Percentiles rank a stretch among this genome's conserved stretches.
Conservation (phyloP, 2,797 vertebrate species). For the Molothrus ater region DNA sequence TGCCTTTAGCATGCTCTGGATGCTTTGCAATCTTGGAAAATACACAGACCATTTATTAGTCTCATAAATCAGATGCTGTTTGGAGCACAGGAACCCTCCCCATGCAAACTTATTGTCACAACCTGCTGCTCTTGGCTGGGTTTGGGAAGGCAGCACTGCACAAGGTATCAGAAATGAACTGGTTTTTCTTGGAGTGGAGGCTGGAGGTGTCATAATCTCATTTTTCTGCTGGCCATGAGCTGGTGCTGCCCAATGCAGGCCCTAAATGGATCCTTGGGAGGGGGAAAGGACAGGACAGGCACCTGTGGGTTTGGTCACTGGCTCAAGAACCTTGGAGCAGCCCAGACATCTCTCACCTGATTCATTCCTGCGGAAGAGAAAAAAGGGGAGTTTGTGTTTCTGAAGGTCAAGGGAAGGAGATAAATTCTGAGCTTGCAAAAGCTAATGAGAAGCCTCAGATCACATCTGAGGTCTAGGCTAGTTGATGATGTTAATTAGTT, state of each 20-base stretch:
- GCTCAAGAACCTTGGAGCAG: background rate
- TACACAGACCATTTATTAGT: background rate
- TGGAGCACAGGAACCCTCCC: constrained; percentile 9
- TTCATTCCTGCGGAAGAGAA: background rate
- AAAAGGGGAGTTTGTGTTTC: background rate
- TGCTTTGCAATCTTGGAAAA: constrained; percentile 6
- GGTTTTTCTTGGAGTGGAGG: no score
- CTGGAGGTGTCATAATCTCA: no score
- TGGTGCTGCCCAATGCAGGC: background rate
- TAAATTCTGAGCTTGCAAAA: background rate
- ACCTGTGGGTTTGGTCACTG: fast-evolving
- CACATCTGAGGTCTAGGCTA: constrained; percentile 32
- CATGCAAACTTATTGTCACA: background rate
- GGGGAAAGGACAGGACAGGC: background rate
- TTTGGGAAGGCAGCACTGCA: background rate
- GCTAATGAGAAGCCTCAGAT: background rate
- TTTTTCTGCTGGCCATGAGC: no score
- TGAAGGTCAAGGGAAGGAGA: background rate
- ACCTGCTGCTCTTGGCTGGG: background rate
- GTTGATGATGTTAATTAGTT: constrained; percentile 37
- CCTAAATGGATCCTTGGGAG: background rate
- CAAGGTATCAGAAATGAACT: background rate
- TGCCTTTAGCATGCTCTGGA: constrained; percentile 4
- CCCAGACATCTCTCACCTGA: background rate
- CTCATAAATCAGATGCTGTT: constrained; percentile 49